These are phyloP conservation scores for Eleutherodactylus coqui DNA, from an alignment of 2,797 vertebrate species.

Conservation along the genomic window DNA sequence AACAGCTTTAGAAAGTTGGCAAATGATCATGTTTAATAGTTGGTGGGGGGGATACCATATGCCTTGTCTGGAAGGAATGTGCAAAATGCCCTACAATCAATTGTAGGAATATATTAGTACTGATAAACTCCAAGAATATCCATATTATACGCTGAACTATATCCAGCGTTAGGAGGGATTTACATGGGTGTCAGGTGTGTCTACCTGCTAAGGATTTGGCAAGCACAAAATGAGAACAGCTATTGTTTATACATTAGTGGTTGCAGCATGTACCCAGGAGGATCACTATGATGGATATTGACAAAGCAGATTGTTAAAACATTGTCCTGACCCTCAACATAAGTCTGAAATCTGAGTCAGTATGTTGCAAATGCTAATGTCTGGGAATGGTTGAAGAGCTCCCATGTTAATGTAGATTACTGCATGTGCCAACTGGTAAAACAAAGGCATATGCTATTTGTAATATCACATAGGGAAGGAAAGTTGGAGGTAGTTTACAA, in stretches of 20 bases:
- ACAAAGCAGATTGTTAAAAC: constrained; percentile 34
- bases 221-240: background rate
- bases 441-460: background rate
- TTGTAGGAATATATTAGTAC: constrained; percentile 54
- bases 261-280: constrained; percentile 42
- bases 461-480: background rate
- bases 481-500: background rate
- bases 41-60: constrained; percentile 10
- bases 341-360: constrained; percentile 34
- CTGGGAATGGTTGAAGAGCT: background rate
- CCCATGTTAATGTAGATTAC: constrained; percentile 18
- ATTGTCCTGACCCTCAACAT: constrained; percentile 10
- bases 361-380: constrained; percentile 39
- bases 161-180: constrained; percentile 28
- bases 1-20: constrained; percentile 18
- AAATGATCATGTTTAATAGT: constrained; percentile 35
- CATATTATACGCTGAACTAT: constrained; percentile 40
- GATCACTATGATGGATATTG: constrained; percentile 32
- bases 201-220: constrained; percentile 45
- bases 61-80: constrained; percentile 54
- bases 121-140: constrained; percentile 24
- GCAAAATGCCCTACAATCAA: constrained; percentile 25
- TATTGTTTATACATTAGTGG: constrained; percentile 40
- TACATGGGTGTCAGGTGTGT: constrained; percentile 42
- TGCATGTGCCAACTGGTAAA: constrained; percentile 2